These are phyloP conservation scores for Rhagologus leucostigma DNA, from an alignment of 2,113 vertebrate species.

Conservation along the genomic window DNA sequence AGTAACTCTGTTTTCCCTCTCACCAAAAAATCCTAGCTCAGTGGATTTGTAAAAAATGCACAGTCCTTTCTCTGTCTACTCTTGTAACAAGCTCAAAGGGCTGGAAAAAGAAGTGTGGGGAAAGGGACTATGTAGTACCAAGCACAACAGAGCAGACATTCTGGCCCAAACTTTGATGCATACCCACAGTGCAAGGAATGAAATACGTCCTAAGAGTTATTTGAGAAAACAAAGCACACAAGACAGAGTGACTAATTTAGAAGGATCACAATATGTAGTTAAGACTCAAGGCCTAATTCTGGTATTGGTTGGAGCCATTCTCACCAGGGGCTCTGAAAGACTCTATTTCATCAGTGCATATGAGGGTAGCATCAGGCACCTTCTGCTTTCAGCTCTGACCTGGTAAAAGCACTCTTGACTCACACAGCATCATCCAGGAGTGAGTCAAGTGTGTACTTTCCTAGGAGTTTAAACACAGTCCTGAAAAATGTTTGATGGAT, in stretches of 20 bases:
- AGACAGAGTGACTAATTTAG: neutral
- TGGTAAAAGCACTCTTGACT: neutral
- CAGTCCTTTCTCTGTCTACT: neutral
- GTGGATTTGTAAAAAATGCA: neutral
- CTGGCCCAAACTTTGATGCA: neutral
- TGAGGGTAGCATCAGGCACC: accelerated
- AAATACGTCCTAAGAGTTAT: neutral
- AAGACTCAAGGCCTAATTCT: neutral
- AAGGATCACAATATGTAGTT: neutral
- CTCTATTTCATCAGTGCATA: neutral
- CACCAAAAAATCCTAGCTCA: neutral
- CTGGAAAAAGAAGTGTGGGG: neutral
- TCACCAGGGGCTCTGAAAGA: neutral
- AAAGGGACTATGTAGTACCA: neutral
- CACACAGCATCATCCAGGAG: neutral
- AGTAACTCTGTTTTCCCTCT: neutral
- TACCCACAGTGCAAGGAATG: neutral
- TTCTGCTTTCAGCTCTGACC: neutral
- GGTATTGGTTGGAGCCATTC: neutral
- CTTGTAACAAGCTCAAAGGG: neutral
- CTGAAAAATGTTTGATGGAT: neutral
- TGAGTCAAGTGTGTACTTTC: neutral
- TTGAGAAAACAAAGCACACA: neutral
- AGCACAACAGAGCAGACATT: neutral
- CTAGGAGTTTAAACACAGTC: neutral